These are phyloP conservation scores for Actinopyga echinites DNA, from an alignment of 53 echinoderm and acorn worm species.

Conservation along the genomic window DNA sequence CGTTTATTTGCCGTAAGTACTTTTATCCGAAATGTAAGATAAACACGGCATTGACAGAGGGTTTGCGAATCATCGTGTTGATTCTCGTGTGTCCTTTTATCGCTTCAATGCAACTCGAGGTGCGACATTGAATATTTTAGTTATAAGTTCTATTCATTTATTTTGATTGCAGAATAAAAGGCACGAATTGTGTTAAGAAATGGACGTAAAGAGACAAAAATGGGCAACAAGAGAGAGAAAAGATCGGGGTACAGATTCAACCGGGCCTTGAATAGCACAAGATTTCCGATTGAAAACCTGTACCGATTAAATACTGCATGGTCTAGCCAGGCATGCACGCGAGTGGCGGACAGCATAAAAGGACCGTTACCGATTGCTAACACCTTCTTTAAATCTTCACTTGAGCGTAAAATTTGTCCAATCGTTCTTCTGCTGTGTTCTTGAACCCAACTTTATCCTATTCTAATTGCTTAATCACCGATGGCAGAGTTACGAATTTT, in stretches of 20 bases:
- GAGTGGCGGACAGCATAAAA: neutral
- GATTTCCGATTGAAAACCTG: slow-evolving; percentile 6
- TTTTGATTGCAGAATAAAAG: slow-evolving; percentile 31
- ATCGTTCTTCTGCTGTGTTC: slow-evolving; percentile 30
- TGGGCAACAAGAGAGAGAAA: neutral
- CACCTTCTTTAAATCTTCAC: slow-evolving; percentile 27
- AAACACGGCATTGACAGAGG: slow-evolving; percentile 1
- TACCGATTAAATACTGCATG: slow-evolving; percentile 14
- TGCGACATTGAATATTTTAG: no score
- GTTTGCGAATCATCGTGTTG: neutral
- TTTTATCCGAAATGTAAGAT: slow-evolving; percentile 14
- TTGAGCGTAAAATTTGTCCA: slow-evolving; percentile 32
- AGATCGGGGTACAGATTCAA: neutral
- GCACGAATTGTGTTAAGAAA: slow-evolving; percentile 28
- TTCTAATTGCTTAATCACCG: slow-evolving; percentile 26
- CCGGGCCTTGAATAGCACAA: neutral
- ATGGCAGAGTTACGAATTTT: slow-evolving; percentile 42
- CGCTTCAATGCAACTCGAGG: no score
- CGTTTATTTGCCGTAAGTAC: neutral
- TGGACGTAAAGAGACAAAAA: neutral
- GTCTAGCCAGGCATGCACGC: slow-evolving; percentile 22
- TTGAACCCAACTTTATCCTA: slow-evolving; percentile 32
- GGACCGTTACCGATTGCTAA: slow-evolving; percentile 18
- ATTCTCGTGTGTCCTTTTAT: neutral
- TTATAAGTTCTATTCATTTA: slow-evolving; percentile 10